Base-by-base conservation (phyloP, 1,140 invertebrate genomes). In the Carposina sasakii region DNA sequence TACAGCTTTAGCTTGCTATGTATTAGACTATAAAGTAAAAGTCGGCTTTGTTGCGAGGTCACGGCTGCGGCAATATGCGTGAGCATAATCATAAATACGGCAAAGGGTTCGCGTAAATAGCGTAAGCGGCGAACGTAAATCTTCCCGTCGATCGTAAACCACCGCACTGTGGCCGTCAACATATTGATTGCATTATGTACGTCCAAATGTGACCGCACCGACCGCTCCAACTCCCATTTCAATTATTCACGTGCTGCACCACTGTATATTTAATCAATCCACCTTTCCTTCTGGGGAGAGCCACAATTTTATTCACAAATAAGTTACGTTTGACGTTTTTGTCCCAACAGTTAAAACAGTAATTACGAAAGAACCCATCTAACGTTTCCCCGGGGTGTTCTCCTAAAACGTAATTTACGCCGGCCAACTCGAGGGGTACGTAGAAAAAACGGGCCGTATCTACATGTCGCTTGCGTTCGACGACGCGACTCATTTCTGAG, bases 401-500 rank as follows among this genome's bases (percentile, higher is more conserved):
- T 66, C 67, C 68, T 71, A 71, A 76, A 78, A 73, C 70, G 74
- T 81, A 75, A 82, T 82, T 82, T 82, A 82, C 76, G 75, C 73
- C 57, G 53, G 34, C 50, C 57, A 63, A 71, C 72, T 64, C 67
- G 72, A 71, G 68, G 76, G 71, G 65, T 66, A 67, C 67, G 60
- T 55, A 75, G 67, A 76, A 76, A 79, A 77, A 78, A 28, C 58
- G 54, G 56, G 60, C 47, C 61, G 63, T 65, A 75, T 76, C 73
- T 81, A 76, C 76, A 79, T 75, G 76, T 79, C 77, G 61, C 68
- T 60, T 66, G 71, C 71, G 74, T 74, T 68, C 71, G 78, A 78
- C 75, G 78, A 83, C 76, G 76, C 76, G 76, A 67, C 79, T 77
- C 79, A 83, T 83, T 83, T 83, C 76, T 78, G 61, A 60, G 76